Evolutionary conservation across 2,113 vertebrate species (phyloP).

Genomic region (Pollachius pollachius): DNA sequence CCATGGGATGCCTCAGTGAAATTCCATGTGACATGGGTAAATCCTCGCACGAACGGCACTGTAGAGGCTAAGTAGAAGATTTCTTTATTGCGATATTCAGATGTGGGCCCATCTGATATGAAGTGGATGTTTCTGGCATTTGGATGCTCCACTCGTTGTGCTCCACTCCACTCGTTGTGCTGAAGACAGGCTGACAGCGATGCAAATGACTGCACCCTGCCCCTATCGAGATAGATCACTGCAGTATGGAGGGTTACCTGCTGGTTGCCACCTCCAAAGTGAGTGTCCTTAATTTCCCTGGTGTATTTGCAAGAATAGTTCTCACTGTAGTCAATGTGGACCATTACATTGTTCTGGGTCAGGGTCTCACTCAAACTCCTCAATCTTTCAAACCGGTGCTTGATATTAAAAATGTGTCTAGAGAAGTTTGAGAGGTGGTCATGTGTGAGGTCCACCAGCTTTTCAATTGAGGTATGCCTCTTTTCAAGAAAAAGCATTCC

Average conservation of each 20-base stretch:
- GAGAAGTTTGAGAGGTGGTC: slow-evolving; percentile 19
- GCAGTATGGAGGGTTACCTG: slow-evolving; percentile 20
- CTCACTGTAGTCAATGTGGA: slow-evolving; percentile 26
- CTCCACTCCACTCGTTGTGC: too few relatives aligned
- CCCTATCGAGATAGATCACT: slow-evolving; percentile 18
- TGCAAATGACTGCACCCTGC: neutral
- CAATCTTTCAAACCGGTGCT: slow-evolving; percentile 21
- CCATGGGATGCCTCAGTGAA: slow-evolving; percentile 33
- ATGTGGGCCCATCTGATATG: slow-evolving; percentile 36
- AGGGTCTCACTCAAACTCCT: slow-evolving; percentile 21
- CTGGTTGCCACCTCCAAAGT: neutral
- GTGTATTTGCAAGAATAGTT: slow-evolving; percentile 20
- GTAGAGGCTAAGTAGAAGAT: slow-evolving; percentile 24
- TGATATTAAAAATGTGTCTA: slow-evolving; percentile 25
- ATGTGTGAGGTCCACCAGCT: slow-evolving; percentile 2
- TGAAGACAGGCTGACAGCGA: slow-evolving; percentile 19
- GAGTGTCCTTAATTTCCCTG: slow-evolving; percentile 23
- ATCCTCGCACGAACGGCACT: slow-evolving; percentile 26
- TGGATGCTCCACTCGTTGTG: neutral
- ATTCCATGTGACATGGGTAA: slow-evolving; percentile 23
- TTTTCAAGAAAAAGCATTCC: slow-evolving; percentile 21
- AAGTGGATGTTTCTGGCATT: slow-evolving; percentile 32
- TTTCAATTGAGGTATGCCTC: slow-evolving; percentile 18
- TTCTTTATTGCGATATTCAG: slow-evolving; percentile 29
- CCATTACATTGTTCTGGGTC: slow-evolving; percentile 19